Conservation (phyloP, 2,888 invertebrate species). For the Agrypnus murinus region DNA sequence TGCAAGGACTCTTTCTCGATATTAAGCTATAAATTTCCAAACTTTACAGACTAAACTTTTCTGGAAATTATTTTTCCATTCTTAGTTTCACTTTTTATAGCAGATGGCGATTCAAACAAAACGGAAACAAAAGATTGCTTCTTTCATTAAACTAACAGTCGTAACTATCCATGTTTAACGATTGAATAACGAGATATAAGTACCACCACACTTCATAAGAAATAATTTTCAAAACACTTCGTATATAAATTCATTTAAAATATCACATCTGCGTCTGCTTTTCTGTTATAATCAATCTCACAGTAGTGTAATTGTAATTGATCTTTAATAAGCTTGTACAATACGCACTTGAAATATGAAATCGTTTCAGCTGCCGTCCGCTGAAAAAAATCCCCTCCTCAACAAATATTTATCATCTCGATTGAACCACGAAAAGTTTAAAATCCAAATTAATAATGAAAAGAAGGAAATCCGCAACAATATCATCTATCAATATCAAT, state of each 20-base stretch:
- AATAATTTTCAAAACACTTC: constrained; percentile 24
- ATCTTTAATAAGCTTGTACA: constrained; percentile 29
- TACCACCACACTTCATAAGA: constrained; percentile 5
- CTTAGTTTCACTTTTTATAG: not conserved
- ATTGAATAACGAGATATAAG: constrained; percentile 2
- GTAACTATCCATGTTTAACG: too few relatives aligned
- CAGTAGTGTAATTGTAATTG: constrained; percentile 26
- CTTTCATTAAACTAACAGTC: too few relatives aligned
- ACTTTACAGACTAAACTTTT: constrained; percentile 32
- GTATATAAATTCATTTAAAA: not conserved
- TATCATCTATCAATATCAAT: too few relatives aligned
- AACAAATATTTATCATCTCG: too few relatives aligned
- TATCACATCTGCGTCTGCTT: constrained; percentile 26
- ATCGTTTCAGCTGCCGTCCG: constrained; percentile 15
- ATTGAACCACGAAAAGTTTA: too few relatives aligned
- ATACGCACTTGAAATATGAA: constrained; percentile 11
- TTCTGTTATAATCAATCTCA: not conserved
- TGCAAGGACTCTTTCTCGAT: constrained; percentile 17
- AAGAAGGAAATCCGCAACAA: too few relatives aligned
- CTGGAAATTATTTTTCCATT: not conserved
- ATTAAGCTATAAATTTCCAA: constrained; percentile 44
- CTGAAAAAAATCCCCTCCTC: too few relatives aligned
- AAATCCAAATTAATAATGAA: too few relatives aligned
- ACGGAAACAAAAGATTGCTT: not conserved
- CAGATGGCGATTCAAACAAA: not conserved